Evolutionary conservation across 2,113 vertebrate species (phyloP), one percentile per base, ranked within the genome.

Genomic region (Misgurnus anguillicaudatus): DNA sequence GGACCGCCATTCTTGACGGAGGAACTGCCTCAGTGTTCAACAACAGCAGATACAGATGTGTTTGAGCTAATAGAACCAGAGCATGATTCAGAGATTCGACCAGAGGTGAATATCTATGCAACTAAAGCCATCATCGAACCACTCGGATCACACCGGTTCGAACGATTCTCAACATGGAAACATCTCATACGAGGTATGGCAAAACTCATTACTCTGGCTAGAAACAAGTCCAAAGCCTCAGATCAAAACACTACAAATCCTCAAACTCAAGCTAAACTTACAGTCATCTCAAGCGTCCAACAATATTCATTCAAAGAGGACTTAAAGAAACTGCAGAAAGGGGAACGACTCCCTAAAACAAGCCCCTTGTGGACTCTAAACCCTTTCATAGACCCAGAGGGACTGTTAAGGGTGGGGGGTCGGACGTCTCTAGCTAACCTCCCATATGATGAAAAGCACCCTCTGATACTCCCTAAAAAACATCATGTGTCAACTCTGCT

Each of bases 11-110:
- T 76, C 42, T 48, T 67, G 9, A 0, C 9, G 1, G n/a, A 61
- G 17, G 17, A 38, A n/a, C 11, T 8, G 21, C 39, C 57, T 6
- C 38, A n/a, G 9, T 16, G 13, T 41, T 17, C 4, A 31, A 8
- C 42, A 21, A 38, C 5, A 16, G n/a, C 16, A 31, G 14, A 16
- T 36, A 51, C 48, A 51, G 4, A 16, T 3, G 48, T 13, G 48
- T 75, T 61, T 6, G 72, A 75, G 16, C 58, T 74, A n/a, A 21
- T 74, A 14, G 31, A 74, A 39, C 72, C 72, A 5, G 72, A 61
- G 5, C 7, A 11, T 4, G 72, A 61, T 45, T 10, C 57, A 61
- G 72, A 75, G 36, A 42, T 75, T 45, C 3, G 57, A n/a, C 53
- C 55, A n/a, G 55, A 61, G 7, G 38, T 61, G 4, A 41, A 9